phyloP scores from a whole-genome alignment of 2,113 vertebrate species.

The Fregetta grallaria region DNA sequence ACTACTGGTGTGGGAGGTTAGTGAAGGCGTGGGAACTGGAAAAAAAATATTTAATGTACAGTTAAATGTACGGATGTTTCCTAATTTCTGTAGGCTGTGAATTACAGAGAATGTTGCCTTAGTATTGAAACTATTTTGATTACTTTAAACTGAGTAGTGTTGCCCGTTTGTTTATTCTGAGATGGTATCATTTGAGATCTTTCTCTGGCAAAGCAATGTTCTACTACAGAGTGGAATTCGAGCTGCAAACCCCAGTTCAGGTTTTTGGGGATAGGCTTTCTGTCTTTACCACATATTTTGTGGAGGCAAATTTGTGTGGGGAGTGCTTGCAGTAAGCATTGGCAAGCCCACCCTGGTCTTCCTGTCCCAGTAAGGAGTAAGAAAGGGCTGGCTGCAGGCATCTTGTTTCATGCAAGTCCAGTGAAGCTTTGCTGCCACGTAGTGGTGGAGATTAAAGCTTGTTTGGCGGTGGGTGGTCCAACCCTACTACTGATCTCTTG shows the following conservation, averaged over 20 bases:
- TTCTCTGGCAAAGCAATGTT: not conserved
- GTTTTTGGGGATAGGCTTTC: not conserved
- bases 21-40: not conserved
- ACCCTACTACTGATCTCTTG: not conserved
- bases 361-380: not conserved
- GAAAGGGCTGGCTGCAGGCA: not conserved
- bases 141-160: not conserved
- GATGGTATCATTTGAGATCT: not conserved
- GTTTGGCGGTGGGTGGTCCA: not conserved
- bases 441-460: not conserved
- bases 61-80: not conserved
- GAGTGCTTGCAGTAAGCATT: not conserved
- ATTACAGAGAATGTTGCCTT: not conserved
- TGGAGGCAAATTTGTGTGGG: not conserved
- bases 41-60: not conserved
- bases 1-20: rapidly evolving
- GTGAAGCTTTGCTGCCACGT: constrained; percentile 51
- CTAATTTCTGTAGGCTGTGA: not conserved
- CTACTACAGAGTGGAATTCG: not conserved
- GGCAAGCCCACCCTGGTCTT: not conserved
- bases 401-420: not conserved
- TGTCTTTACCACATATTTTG: not conserved
- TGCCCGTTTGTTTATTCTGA: not conserved
- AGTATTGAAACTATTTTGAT: not conserved
- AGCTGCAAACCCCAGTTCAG: not conserved